These are phyloP conservation scores for Tragulus kanchil DNA, from an alignment of 2,113 vertebrate genomes.

Conservation along the genomic window DNA sequence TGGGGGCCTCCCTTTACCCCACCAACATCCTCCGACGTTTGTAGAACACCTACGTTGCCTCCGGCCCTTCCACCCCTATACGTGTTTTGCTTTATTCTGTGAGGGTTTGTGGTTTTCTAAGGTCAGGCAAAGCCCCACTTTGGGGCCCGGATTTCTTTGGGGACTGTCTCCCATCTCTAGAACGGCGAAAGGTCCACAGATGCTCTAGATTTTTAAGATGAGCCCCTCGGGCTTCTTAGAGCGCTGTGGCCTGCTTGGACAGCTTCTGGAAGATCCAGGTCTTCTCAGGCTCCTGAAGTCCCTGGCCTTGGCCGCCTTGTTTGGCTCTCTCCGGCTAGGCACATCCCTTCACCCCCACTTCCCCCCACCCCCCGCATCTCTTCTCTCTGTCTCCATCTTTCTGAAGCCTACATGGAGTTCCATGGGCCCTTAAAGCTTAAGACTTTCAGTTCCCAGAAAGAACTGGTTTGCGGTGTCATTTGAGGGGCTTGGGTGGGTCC, in stretches of 20 bases:
- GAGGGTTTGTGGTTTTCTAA: slow-evolving; percentile 3
- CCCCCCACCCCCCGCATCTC: neutral
- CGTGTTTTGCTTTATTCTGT: neutral
- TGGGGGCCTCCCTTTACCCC: neutral
- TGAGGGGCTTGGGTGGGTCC: neutral
- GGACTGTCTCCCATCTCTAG: neutral
- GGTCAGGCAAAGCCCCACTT: neutral
- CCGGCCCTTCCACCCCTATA: too few species aligned
- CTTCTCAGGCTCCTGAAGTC: neutral
- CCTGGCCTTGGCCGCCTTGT: neutral
- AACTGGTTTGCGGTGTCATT: slow-evolving; percentile 21
- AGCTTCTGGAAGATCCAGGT: slow-evolving; percentile 6
- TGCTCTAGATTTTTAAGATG: neutral
- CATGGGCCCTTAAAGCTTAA: slow-evolving; percentile 53
- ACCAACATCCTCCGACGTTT: neutral
- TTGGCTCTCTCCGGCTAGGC: neutral
- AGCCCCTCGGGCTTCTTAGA: neutral
- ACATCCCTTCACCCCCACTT: neutral
- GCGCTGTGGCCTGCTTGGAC: neutral
- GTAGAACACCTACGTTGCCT: neutral
- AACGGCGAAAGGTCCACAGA: neutral
- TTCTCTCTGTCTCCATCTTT: slow-evolving; percentile 53
- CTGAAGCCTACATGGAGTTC: slow-evolving; percentile 33
- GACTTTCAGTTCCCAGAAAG: slow-evolving; percentile 54
- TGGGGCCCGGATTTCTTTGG: neutral